Evolutionary conservation across 2,888 invertebrate species (phyloP), one percentile per base, ranked within the genome.

Genomic region (Podotricha telesiphe): DNA sequence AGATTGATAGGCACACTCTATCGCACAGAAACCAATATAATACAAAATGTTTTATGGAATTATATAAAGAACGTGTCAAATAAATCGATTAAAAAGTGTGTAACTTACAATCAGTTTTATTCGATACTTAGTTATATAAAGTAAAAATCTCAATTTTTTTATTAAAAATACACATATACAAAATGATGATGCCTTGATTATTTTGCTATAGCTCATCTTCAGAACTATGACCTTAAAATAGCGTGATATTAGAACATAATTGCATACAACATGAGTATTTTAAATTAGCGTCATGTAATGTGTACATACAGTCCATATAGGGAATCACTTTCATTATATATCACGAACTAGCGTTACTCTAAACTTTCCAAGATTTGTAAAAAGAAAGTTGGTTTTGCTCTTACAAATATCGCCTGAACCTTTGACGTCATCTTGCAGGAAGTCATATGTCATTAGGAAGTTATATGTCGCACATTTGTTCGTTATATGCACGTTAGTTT

Each of bases 341-440:
- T 84, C 86, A 86, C 86, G 86, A 83, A 85, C 83, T 85, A 82
- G 78, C 82, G 79, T 80, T 68, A 65, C 50, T 70, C 51, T 13
- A 59, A 80, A 81, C 84, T 83, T 82, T 80, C 81, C 80, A 80
- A 78, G 77, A 79, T 80, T 80, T 79, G 81, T 79, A 83, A 76
- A 81, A 85, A 82, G 88, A 89, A 88, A 88, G 87, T 58, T 83
- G 34, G 11, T 17, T 28, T 48, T 37, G 17, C n/a, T 50, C 37
- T 64, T 48, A 67, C 48, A 68, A 59, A 22, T 59, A 45, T n/a
- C 42, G 37, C 37, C 37, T 37, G 34, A 37, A 42, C 20, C 10
- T 59, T 45, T 59, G 20, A 42, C 40, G 42, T 58, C 15, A 22
- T 58, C 20, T 15, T n/a, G 42, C 42, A 42, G 42, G 56, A 48